phyloP scores from a whole-genome alignment of 2,888 invertebrate genomes.

The Calliphora vomitoria region DNA sequence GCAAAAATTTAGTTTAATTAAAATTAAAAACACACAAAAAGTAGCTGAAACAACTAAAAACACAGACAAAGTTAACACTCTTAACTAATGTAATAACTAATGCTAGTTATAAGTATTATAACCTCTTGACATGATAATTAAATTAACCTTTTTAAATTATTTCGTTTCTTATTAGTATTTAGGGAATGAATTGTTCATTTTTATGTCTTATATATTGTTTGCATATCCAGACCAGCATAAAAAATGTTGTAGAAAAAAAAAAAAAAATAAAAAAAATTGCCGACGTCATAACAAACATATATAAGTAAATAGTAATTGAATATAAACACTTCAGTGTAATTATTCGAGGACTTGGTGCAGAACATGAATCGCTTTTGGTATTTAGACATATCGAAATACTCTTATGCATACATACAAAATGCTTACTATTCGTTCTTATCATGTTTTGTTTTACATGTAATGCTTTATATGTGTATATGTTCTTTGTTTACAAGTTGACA shows the following conservation, averaged over 20 bases:
- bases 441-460: not conserved
- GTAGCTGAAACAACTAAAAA: not conserved
- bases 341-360: no score
- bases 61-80: conserved; percentile 28
- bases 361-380: no score
- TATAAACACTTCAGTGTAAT: no score
- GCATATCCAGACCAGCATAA: conserved; percentile 20
- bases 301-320: not conserved
- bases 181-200: conserved; percentile 39
- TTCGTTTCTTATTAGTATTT: conserved; percentile 8
- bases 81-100: conserved; percentile 1
- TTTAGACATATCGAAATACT: no score
- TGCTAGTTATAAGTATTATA: conserved; percentile 26
- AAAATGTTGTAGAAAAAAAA: not conserved
- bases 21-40: conserved; percentile 22
- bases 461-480: not conserved
- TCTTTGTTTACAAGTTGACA: conserved; percentile 6
- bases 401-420: not conserved
- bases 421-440: not conserved
- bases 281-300: not conserved
- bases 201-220: not conserved
- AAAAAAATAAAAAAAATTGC: not conserved
- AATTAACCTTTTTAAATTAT: conserved; percentile 6
- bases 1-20: conserved; percentile 46
- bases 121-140: conserved; percentile 55